Evolutionary conservation across 2,797 vertebrate genomes (phyloP).

Genomic region (Euphonia xanthogaster): DNA sequence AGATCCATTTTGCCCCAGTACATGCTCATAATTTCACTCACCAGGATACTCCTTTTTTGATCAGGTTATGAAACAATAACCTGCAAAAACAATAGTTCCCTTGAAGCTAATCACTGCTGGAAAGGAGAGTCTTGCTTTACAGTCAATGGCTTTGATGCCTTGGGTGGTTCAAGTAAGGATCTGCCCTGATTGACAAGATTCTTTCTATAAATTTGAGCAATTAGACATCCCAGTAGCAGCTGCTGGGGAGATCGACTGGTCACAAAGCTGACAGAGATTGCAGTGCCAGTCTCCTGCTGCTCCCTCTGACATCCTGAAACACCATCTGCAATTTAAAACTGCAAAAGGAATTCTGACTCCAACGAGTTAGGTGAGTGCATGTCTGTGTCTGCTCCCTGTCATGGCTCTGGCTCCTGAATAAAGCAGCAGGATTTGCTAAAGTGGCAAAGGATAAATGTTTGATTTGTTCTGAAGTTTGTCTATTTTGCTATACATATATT

Average conservation of each 20-base stretch:
- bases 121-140: conserved; percentile 62
- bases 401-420: neutral
- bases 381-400: neutral
- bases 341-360: neutral
- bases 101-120: conserved; percentile 55
- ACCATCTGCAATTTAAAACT: conserved; percentile 20
- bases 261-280: neutral
- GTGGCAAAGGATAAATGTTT: neutral
- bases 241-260: conserved; percentile 19
- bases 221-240: conserved; percentile 40
- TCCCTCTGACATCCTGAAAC: neutral
- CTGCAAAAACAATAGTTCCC: neutral
- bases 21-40: conserved; percentile 59
- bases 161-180: conserved; percentile 72
- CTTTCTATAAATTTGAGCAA: conserved; percentile 75
- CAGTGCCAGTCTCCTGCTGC: neutral
- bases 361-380: conserved; percentile 64
- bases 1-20: conserved; percentile 46
- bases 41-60: conserved; percentile 60
- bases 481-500: neutral
- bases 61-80: conserved; percentile 61
- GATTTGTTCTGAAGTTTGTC: neutral
- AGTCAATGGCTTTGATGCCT: conserved; percentile 68
- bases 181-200: conserved; percentile 75
- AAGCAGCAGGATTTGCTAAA: neutral